Evolutionary conservation across 2,113 vertebrate genomes (phyloP).

Genomic region (Paedocypris sp.): DNA sequence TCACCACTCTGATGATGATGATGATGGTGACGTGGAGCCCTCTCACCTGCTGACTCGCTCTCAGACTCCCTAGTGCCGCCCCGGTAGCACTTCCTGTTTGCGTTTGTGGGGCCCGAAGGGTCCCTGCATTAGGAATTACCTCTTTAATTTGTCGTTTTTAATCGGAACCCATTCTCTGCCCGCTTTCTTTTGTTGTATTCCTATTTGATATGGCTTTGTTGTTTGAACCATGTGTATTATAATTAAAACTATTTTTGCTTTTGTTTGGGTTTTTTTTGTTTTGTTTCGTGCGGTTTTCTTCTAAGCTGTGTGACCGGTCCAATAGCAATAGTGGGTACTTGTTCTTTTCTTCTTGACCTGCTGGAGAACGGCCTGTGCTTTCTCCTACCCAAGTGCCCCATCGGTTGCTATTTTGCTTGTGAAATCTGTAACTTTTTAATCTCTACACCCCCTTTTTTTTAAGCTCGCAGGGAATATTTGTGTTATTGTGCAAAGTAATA

Average conservation of each 20-base stretch:
- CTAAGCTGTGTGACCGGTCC: constrained; percentile 66
- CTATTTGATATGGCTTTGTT: constrained; percentile 67
- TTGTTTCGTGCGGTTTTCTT: constrained; percentile 62
- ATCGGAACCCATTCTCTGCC: constrained; percentile 47
- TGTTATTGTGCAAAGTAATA: constrained; percentile 93
- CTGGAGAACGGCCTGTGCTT: constrained; percentile 49
- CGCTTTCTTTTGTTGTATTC: constrained; percentile 46
- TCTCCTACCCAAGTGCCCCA: constrained; percentile 54
- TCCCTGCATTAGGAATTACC: constrained; percentile 51
- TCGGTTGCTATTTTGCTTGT: constrained; percentile 70
- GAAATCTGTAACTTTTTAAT: constrained; percentile 51
- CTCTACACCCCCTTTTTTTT: constrained; percentile 64
- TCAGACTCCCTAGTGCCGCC: constrained; percentile 27
- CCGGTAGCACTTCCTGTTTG: constrained; percentile 47
- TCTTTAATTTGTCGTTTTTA: constrained; percentile 59
- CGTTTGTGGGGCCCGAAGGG: constrained; percentile 38
- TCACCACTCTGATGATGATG: neutral
- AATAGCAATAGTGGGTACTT: constrained; percentile 85
- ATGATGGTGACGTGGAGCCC: neutral
- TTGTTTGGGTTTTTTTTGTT: constrained; percentile 50
- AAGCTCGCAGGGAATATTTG: constrained; percentile 94
- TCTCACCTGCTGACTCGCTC: neutral
- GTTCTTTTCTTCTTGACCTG: constrained; percentile 65
- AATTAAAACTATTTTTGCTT: constrained; percentile 54
- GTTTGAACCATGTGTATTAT: constrained; percentile 62